Conservation (phyloP, 64 coral and sea anemone genomes). For the Dendronephthya gigantea region DNA sequence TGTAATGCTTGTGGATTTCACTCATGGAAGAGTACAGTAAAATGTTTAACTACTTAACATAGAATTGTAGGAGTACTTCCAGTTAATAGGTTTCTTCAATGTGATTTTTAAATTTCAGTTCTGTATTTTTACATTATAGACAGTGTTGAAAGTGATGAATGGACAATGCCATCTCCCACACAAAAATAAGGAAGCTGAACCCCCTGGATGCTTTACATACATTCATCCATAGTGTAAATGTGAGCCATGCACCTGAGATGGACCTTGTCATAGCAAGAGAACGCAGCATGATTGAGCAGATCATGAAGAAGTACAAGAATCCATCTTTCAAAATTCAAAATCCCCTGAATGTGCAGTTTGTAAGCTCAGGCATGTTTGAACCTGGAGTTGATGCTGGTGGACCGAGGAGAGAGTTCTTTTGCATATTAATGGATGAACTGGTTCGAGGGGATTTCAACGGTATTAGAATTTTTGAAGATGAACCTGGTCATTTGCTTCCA, state of each 20-base stretch:
- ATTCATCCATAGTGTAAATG: neutral
- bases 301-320: conserved; percentile 35
- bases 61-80: too few relatives aligned
- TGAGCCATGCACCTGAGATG: conserved; percentile 16
- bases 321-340: conserved; percentile 10
- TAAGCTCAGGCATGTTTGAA: conserved; percentile 6
- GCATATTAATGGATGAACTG: conserved; percentile 21
- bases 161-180: too few relatives aligned
- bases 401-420: conserved; percentile 26
- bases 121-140: too few relatives aligned
- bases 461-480: conserved; percentile 31
- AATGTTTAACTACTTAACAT: too few relatives aligned
- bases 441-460: conserved; percentile 28
- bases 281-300: conserved; percentile 14
- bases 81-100: too few relatives aligned
- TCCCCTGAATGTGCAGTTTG: conserved; percentile 34
- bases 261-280: conserved; percentile 27
- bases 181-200: neutral
- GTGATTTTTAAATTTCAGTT: too few relatives aligned
- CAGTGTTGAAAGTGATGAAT: too few relatives aligned
- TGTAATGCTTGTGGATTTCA: too few relatives aligned
- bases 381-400: conserved; percentile 26
- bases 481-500: conserved; percentile 28
- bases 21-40: too few relatives aligned
- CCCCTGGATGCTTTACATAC: neutral